Evolutionary conservation across 1,140 invertebrate species (phyloP).

Genomic region (Saccostrea glomerata): DNA sequence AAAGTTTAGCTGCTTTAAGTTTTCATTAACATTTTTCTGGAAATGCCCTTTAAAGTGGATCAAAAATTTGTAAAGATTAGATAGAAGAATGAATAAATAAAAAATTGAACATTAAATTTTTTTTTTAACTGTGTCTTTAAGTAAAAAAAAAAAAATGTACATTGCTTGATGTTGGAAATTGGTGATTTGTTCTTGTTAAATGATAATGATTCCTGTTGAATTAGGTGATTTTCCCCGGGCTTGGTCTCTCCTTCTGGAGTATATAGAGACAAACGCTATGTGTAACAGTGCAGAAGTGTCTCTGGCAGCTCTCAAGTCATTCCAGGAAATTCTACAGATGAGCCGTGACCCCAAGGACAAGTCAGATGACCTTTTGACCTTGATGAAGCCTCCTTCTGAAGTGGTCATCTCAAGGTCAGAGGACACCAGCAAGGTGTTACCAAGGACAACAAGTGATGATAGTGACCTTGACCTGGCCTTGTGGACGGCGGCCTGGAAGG

Average conservation of each 20-base stretch:
- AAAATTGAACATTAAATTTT: too few species aligned
- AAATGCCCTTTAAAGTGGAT: too few species aligned
- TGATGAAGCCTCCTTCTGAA: conserved; percentile 65
- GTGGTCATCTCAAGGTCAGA: conserved; percentile 71
- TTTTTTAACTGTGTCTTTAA: too few species aligned
- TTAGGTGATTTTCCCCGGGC: conserved; percentile 91
- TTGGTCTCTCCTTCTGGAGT: conserved; percentile 94
- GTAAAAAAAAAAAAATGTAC: too few species aligned
- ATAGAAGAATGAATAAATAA: too few species aligned
- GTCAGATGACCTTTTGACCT: conserved; percentile 47
- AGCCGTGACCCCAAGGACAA: conserved; percentile 63
- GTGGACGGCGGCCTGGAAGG: conserved; percentile 90
- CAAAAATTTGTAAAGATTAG: too few species aligned
- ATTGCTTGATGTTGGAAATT: too few species aligned
- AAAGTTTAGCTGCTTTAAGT: too few species aligned
- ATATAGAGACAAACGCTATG: conserved; percentile 94
- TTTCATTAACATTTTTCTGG: too few species aligned
- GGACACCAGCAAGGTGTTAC: conserved; percentile 49
- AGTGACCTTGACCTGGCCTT: conserved; percentile 79
- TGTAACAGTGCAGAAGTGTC: conserved; percentile 97
- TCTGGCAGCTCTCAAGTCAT: conserved; percentile 94
- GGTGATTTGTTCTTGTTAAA: background rate
- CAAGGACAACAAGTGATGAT: conserved; percentile 56
- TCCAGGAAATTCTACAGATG: conserved; percentile 89
- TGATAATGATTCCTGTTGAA: conserved; percentile 25